These are phyloP conservation scores for Odontocerum albicorne DNA, from an alignment of 2,888 invertebrate genomes.

Conservation along the genomic window DNA sequence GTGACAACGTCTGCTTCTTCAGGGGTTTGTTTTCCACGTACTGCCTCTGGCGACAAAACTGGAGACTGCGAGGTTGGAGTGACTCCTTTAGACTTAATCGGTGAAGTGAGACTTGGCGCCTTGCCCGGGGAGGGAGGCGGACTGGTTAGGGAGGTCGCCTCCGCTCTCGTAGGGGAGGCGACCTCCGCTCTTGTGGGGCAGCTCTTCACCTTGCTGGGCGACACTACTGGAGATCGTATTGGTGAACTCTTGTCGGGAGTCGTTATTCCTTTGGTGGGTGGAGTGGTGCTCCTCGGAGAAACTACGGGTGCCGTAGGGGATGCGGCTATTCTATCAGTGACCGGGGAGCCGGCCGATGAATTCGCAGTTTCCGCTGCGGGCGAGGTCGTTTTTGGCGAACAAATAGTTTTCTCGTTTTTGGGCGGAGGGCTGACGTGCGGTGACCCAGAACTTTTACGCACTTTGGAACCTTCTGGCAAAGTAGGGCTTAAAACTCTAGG, in stretches of 20 bases:
- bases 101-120: no score
- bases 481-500: constrained; percentile 38
- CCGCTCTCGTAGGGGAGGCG: not conserved
- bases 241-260: no score
- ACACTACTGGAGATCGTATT: no score
- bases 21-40: not conserved
- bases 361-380: constrained; percentile 4
- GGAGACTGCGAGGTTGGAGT: constrained; percentile 7
- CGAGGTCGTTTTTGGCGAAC: constrained; percentile 1
- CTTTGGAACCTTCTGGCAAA: constrained; percentile 8
- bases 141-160: not conserved
- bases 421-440: constrained; percentile 1
- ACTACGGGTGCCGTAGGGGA: not conserved
- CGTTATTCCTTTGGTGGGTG: not conserved
- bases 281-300: not conserved
- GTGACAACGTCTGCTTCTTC: not conserved
- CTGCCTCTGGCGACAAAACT: not conserved
- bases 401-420: not conserved
- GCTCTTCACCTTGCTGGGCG: no score
- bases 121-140: not conserved
- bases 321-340: not conserved
- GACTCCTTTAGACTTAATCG: no score
- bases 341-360: constrained; percentile 3
- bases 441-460: constrained; percentile 6
- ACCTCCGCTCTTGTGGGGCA: no score